Conservation (phyloP, 2,888 invertebrate genomes). For the Eurois occulta region DNA sequence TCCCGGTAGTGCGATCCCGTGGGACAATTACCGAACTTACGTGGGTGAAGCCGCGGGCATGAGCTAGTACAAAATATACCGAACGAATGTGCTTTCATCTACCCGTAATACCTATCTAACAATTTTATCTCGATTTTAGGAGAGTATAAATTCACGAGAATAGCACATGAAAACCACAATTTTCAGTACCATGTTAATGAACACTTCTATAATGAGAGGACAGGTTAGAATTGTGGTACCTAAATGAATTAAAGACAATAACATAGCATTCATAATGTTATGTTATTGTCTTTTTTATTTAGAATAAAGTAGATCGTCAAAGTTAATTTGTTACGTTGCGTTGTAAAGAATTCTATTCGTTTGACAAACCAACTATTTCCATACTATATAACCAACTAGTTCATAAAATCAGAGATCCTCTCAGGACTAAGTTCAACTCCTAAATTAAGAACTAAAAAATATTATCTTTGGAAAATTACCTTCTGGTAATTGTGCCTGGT, state of each 20-base stretch:
- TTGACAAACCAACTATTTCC: background rate
- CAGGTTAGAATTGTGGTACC: background rate
- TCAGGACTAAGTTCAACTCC: background rate
- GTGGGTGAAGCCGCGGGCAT: too few species aligned
- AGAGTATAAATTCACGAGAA: background rate
- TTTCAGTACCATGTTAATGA: background rate
- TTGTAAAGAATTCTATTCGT: background rate
- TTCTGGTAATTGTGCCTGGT: conserved; percentile 91
- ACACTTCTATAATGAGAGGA: background rate
- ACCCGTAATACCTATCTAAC: background rate
- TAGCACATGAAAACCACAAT: background rate
- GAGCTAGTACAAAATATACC: background rate
- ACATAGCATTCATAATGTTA: too few species aligned
- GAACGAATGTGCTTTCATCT: background rate
- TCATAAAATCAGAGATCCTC: background rate
- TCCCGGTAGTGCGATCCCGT: too few species aligned
- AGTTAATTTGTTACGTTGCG: background rate
- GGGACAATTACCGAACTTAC: too few species aligned
- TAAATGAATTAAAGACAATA: too few species aligned
- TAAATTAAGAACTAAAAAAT: conserved; percentile 13
- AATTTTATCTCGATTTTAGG: background rate
- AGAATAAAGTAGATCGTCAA: background rate
- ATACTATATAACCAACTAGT: too few species aligned
- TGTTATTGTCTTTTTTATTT: background rate
- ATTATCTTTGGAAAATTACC: conserved; percentile 70